Evolutionary conservation across 2,888 invertebrate species (phyloP), one percentile per base, ranked within the genome.

Genomic region (Aricia artaxerxes): DNA sequence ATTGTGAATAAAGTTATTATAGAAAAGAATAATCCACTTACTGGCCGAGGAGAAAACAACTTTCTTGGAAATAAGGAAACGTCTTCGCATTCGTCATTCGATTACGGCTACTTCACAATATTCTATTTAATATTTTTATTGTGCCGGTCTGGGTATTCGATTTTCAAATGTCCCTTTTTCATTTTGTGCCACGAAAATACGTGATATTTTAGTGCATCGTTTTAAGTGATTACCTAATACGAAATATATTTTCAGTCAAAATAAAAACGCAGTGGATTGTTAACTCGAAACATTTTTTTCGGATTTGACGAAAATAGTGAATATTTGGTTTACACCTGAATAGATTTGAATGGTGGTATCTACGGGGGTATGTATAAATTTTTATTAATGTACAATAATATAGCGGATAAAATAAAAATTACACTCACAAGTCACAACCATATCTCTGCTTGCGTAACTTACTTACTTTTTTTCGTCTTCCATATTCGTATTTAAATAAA

Each of bases 1-100:
- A 92, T 92, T 93, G 92, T 92, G 86, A 92, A 90, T 92, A 90
- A 92, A 91, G 87, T 90, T 92, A 92, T 92, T 92, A 92, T 89
- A 89, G 88, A 92, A 92, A 89, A 91, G 87, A 91, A 92, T 93
- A 93, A 93, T 91, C 91, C 87, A 87, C 86, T 93, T 92, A 91
- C 87, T 84, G 85, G 85, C 84, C 85, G 84, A 84, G 84, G 84
- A 86, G 86, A 85, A 85, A 85, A 86, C 87, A 87, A 85, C 86
- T 83, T 85, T 85, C 82, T 82, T 83, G 81, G 82, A 84, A 82
- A 83, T 83, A 81, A 83, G 82, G 83, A 89, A 89, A 88, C 84
- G 84, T 86, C 87, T 87, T 88, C 85, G 83, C 88, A 83, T 85
- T 86, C 85, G 84, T 92, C 87, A 93, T 94, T 89, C 86, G 88